Base-by-base conservation (phyloP, 2,113 vertebrate genomes). In the Atlantisia rogersi region DNA sequence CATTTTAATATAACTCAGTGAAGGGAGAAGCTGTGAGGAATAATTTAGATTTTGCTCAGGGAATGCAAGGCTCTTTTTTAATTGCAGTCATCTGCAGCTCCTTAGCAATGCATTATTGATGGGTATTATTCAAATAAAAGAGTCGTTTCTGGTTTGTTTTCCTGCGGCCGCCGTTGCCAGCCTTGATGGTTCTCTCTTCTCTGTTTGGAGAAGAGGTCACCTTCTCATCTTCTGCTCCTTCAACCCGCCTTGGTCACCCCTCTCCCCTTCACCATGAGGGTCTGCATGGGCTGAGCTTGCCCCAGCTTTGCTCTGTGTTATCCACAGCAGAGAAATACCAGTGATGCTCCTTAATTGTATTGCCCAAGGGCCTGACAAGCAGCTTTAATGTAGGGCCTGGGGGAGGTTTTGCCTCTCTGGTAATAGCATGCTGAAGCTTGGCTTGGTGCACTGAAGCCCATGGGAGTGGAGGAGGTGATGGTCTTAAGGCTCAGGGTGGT, bases 31-130 rank as follows among this genome's bases (percentile, higher is more conserved):
- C 96, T 96, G 96, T 56, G 96, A 97, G 97, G 96, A 97, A 97
- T 96, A 83, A 95, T 97, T 97, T 93, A 44, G 39, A 46, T 93
- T 95, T 96, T 82, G 94, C 92, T 97, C 84, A 71, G 95, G 97
- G 96, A 98, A 91, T 29, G 92, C 82, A 91, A 95, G 86, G 97
- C 96, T 95, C 44, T 98, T 97, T 94, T 97, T 97, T 97, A 98
- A 98, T 97, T 98, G 98, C 96, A 68, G 90, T 97, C 98, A 97
- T 97, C 97, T 86, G 92, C 91, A 22, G 96, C 93, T 97, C 88
- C 95, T 95, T 6, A 11, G 97, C 88, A 60, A 97, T 97, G 95
- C 84, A 96, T 98, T 98, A 98, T 96, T 97, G 98, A 98, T 96
- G 95, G 90, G 83, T 60, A 91, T 97, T 79, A 96, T 94, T 82